Evolutionary conservation across 2,888 invertebrate species (phyloP), one percentile per base, ranked within the genome.

Genomic region (Scelioninae gen. 1): DNA sequence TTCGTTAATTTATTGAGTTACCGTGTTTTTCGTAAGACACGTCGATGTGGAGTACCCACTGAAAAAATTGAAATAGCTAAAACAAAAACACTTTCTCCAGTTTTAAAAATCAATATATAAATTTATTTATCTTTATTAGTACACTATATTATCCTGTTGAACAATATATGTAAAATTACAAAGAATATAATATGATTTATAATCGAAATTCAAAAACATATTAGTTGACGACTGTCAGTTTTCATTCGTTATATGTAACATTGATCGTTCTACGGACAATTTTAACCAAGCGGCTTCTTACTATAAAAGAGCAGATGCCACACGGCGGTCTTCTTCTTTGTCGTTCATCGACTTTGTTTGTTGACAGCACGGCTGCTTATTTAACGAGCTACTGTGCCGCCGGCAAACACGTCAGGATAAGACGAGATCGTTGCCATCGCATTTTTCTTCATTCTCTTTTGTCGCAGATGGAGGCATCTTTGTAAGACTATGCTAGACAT

Each of bases 341-440:
- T 79, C 83, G 66, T 77, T 56, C 83, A 68, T 83, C 83, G 80
- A 77, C 81, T 81, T 81, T 74, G 76, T 77, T 80, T 77, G 74
- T 78, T 75, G 76, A 77, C 80, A 71, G 81, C 81, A 40, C 58
- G 69, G 81, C 62, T 62, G 84, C 75, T 83, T 72, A 83, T 78
- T 78, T 83, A 83, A 83, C 83, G 83, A 83, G 83, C 83, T 79
- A 66, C 79, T 83, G 72, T 56, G 74, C 78, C 78, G 82, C 76
- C 69, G 74, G 78, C 77, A 82, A 79, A 66, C 79, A 69, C 83
- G 69, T 75, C 75, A 66, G 79, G 71, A 72, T 66, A 72, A 68
- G 80, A 80, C 78, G 84, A 82, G 78, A 77, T 68, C 78, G 77
- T 68, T 80, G 62, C 74, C 79, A 84, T 76, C 78, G 72, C 82